Conservation (phyloP, 2,888 invertebrate genomes). For the Drosophila barbarae region DNA sequence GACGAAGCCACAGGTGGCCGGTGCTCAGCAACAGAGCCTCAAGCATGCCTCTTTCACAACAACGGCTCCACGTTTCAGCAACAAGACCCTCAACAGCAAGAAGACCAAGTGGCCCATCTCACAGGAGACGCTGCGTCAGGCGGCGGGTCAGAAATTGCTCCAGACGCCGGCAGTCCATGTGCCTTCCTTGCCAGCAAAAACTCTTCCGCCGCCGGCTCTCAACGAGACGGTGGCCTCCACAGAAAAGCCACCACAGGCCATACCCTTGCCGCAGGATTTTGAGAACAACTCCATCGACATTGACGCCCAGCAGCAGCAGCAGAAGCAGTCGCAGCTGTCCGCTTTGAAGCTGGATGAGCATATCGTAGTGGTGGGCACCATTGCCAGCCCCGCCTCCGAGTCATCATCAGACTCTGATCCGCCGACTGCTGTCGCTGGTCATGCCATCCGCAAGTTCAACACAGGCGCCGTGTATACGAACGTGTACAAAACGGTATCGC, state of each 20-base stretch:
- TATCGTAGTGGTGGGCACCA: slow-evolving; percentile 58
- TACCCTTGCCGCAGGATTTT: slow-evolving; percentile 76
- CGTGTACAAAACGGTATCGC: slow-evolving; percentile 73
- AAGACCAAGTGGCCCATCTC: slow-evolving; percentile 76
- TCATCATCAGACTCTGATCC: slow-evolving; percentile 52
- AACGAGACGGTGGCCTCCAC: slow-evolving; percentile 57
- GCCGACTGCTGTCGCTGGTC: slow-evolving; percentile 46
- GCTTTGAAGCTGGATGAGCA: slow-evolving; percentile 55
- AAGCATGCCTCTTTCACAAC: slow-evolving; percentile 58
- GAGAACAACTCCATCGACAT: slow-evolving; percentile 79
- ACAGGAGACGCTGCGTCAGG: slow-evolving; percentile 68
- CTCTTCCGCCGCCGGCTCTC: slow-evolving; percentile 51
- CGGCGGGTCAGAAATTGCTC: slow-evolving; percentile 50
- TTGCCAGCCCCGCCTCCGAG: slow-evolving; percentile 62
- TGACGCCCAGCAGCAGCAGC: slow-evolving; percentile 65
- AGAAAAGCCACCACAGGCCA: slow-evolving; percentile 70
- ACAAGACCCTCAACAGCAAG: slow-evolving; percentile 75
- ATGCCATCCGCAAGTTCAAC: slow-evolving; percentile 60
- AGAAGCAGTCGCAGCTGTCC: slow-evolving; percentile 38
- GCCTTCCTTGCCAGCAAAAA: slow-evolving; percentile 61
- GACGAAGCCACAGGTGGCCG: slow-evolving; percentile 67
- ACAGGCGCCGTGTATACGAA: slow-evolving; percentile 68
- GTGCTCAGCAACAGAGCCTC: slow-evolving; percentile 21
- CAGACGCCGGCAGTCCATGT: slow-evolving; percentile 35
- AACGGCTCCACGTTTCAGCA: slow-evolving; percentile 65